Base-by-base conservation (phyloP, 2,888 invertebrate species). In the Campaea margaritaria region DNA sequence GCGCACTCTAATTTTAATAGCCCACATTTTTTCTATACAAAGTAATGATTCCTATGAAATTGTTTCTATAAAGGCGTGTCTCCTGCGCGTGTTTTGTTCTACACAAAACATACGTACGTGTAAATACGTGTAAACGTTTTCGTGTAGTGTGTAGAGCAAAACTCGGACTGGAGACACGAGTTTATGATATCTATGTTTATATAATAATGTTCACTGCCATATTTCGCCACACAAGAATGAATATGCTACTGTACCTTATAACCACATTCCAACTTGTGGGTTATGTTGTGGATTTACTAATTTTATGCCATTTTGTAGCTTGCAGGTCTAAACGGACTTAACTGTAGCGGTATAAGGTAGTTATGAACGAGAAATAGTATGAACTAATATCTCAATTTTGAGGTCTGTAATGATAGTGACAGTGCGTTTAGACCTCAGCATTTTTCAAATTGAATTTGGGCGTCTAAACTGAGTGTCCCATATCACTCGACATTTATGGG, bases 211-310 rank as follows among this genome's bases (percentile, higher is more conserved):
- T 31, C 53, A 58, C 58, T 62, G 58, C 62, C 62, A 38, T 38
- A 42, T 47, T 11, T 34, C n/a, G 8, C 44, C n/a, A 9, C 21
- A 45, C 27, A 21, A 28, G 27, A 44, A 48, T n/a, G n/a, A n/a
- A 63, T n/a, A 51, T 54, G 78, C 82, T 77, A 79, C 76, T 62
- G 81, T 79, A 82, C 79, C 81, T 85, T 65, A 67, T 57, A 10
- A 62, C 81, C 82, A 76, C 85, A 85, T 86, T 86, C 86, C 86
- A 76, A 68, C 78, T 51, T 61, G 76, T 76, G 80, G 72, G 15
- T n/a, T 41, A 47, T 65, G 65, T 70, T 55, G 43, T 53, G 39
- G 13, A 48, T 43, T 54, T 57, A 50, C 49, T 50, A 51, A 45
- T 39, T 39, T 50, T 45, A 38, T 47, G 34, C 34, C 50, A 53